These are phyloP conservation scores for Eurosta solidaginis DNA, from an alignment of 1,140 invertebrate genomes.

Conservation along the genomic window DNA sequence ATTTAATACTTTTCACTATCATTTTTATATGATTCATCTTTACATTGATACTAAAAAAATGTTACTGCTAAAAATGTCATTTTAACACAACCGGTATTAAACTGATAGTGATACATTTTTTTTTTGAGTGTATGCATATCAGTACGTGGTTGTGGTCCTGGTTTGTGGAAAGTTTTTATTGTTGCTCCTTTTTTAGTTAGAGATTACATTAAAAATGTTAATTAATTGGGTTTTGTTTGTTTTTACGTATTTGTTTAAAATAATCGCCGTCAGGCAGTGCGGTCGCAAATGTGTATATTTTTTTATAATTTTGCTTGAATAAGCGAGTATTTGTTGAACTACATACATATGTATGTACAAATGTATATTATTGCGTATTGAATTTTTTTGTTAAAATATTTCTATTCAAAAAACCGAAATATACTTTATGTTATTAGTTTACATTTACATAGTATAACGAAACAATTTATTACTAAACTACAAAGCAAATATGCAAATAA, in stretches of 20 bases:
- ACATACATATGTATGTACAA: background rate
- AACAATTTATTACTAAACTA: too few species aligned
- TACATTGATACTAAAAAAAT: too few species aligned
- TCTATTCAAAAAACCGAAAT: too few species aligned
- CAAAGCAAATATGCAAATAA: too few species aligned
- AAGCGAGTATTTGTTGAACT: background rate
- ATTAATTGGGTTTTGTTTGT: constrained; percentile 33
- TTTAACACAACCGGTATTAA: too few species aligned
- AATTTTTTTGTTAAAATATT: background rate
- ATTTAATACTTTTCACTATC: too few species aligned
- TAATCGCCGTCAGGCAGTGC: background rate
- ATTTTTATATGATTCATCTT: too few species aligned
- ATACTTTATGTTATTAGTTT: too few species aligned
- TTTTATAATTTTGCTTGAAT: background rate
- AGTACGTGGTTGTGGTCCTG: background rate
- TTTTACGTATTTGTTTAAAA: constrained; percentile 19
- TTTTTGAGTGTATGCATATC: too few species aligned
- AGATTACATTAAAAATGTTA: constrained; percentile 34
- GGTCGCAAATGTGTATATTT: background rate
- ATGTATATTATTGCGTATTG: background rate
- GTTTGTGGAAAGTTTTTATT: background rate
- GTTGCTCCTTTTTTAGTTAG: background rate
- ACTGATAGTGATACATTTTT: background rate
- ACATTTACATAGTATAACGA: too few species aligned
- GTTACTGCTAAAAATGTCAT: too few species aligned